Conservation (phyloP, 1,140 invertebrate genomes). For the Anagrus nilaparvatae region DNA sequence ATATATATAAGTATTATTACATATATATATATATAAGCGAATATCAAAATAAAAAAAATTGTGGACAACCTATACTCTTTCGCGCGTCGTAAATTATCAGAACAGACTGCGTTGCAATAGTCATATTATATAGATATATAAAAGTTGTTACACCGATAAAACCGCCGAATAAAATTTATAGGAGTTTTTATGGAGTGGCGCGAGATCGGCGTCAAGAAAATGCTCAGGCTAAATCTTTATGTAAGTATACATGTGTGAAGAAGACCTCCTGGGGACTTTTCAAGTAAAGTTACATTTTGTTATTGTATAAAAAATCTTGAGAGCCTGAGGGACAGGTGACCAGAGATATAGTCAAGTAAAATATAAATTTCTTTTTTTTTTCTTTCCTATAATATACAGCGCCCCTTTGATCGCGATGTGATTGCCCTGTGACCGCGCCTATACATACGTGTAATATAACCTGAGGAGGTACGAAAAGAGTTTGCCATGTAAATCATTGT, state of each 20-base stretch:
- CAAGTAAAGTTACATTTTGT: constrained; percentile 17
- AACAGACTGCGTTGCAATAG: constrained; percentile 13
- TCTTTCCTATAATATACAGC: too few species aligned
- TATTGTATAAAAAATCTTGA: constrained; percentile 38
- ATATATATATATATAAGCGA: too few species aligned
- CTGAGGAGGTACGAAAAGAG: not conserved
- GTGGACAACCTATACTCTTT: too few species aligned
- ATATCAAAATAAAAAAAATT: too few species aligned
- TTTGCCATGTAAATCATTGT: constrained; percentile 11
- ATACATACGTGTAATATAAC: not conserved
- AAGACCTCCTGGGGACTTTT: constrained; percentile 37
- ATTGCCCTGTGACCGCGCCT: constrained; percentile 10
- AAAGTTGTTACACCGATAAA: constrained; percentile 21
- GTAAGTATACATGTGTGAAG: too few species aligned
- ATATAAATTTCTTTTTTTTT: too few species aligned
- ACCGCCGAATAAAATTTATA: constrained; percentile 39
- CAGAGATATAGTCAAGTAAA: too few species aligned
- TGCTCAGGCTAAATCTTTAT: too few species aligned
- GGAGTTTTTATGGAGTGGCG: constrained; percentile 36
- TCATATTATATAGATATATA: too few species aligned
- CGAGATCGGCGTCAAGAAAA: constrained; percentile 34
- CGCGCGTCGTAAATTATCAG: constrained; percentile 33
- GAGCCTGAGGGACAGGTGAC: constrained; percentile 37
- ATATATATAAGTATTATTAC: too few species aligned
- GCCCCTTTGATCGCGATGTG: constrained; percentile 11